A percentile compares a stretch with the other conserved stretches of the same genome.
These are phyloP conservation scores for Sardinella longiceps DNA, from an alignment of 2,797 vertebrate genomes.

Conservation along the genomic window DNA sequence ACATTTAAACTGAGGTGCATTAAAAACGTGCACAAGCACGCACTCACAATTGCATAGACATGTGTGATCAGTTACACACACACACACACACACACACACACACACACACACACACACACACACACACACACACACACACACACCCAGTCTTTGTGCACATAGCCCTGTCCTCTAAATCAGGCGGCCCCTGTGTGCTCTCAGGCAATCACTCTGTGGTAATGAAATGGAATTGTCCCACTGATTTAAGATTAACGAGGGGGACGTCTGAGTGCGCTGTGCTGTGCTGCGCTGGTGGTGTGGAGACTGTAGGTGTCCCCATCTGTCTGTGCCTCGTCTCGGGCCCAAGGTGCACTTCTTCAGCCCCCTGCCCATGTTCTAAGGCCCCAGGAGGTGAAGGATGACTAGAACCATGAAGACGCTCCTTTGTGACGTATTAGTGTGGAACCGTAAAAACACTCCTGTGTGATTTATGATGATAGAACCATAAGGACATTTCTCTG, in stretches of 20 bases:
- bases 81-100: not conserved
- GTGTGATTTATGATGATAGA: too few species aligned
- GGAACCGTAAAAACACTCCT: too few species aligned
- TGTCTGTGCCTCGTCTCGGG: slow-evolving; percentile 15
- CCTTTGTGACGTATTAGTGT: not conserved
- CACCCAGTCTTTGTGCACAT: not conserved
- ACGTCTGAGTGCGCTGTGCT: not conserved
- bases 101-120: not conserved
- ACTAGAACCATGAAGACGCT: not conserved
- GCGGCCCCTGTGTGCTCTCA: slow-evolving; percentile 27
- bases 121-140: not conserved
- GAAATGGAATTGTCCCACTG: slow-evolving; percentile 50
- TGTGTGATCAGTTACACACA: not conserved
- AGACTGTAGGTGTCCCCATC: slow-evolving; percentile 38
- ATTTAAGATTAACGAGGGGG: slow-evolving; percentile 44
- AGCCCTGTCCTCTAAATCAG: slow-evolving; percentile 45
- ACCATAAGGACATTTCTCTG: too few species aligned
- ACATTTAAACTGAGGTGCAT: not conserved
- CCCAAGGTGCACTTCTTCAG: not conserved
- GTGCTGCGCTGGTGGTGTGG: not conserved
- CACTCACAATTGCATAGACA: not conserved
- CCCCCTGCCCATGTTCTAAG: not conserved
- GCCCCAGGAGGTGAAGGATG: not conserved
- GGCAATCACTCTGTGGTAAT: slow-evolving; percentile 44
- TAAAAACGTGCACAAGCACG: not conserved